Conservation (phyloP, 1,140 invertebrate species). For the Heliconius melpomene region DNA sequence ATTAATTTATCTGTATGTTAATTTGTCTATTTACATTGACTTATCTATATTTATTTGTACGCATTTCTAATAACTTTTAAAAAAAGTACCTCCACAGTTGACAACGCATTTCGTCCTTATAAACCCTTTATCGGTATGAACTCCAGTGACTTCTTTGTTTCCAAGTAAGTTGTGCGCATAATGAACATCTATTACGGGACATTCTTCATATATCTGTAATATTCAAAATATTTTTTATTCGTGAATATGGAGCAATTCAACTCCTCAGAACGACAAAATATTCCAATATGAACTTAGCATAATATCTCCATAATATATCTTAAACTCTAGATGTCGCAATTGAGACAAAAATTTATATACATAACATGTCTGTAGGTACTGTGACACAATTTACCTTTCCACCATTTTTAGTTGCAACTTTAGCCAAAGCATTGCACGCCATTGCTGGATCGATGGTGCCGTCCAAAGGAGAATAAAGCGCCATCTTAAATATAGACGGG, state of each 20-base stretch:
- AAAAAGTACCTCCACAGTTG: conserved; percentile 85
- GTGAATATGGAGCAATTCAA: neutral
- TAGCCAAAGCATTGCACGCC: conserved; percentile 88
- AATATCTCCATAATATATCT: too few species aligned
- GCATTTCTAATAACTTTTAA: neutral
- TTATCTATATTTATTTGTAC: conserved; percentile 1
- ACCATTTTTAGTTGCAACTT: conserved; percentile 86
- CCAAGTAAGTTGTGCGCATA: conserved; percentile 84
- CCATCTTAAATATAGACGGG: conserved; percentile 86
- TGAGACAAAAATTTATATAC: too few species aligned
- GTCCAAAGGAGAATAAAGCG: conserved; percentile 90
- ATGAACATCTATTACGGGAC: conserved; percentile 86
- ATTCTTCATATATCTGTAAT: conserved; percentile 88
- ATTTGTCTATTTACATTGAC: neutral
- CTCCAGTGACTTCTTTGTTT: conserved; percentile 86
- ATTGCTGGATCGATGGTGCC: conserved; percentile 91
- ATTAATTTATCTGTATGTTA: neutral
- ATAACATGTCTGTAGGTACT: too few species aligned
- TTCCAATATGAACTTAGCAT: too few species aligned
- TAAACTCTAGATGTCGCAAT: too few species aligned
- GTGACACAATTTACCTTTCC: conserved; percentile 82
- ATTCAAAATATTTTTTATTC: neutral
- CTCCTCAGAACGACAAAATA: too few species aligned
- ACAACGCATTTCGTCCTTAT: conserved; percentile 89
- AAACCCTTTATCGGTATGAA: conserved; percentile 86